Evolutionary conservation across 2,888 invertebrate genomes (phyloP), one percentile per base, ranked within the genome.

Genomic region (Caprella mutica): DNA sequence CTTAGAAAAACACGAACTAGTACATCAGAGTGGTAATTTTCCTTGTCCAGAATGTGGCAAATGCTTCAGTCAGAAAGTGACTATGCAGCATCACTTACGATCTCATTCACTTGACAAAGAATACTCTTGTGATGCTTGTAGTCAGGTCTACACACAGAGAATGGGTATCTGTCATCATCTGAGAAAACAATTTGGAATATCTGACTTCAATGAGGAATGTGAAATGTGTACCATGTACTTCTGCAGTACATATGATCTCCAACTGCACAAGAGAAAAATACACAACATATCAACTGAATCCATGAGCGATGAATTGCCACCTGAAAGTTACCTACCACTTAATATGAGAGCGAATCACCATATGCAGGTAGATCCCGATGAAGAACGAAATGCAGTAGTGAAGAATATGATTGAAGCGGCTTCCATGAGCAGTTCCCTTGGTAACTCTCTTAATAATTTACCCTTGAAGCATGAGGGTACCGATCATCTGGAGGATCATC

Each of bases 21-120:
- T 64, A 24, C 64, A 64, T 26, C 64, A 64, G 40, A 58, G 59
- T 0, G 64, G 64, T 27, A 59, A 64, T 40, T 64, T 64, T 38
- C 64, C 64, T 3, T 64, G 64, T 33, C 64, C 64, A 4, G 64
- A 64, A 33, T 64, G 64, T 40, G 64, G 64, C 14, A 64, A 64
- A 33, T 55, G 56, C 19, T 64, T 64, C 54, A 60, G 60, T 21
- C 64, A 64, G 38, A 64, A 64, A 43, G 53, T 57, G 39, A 60
- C 59, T 24, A 64, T 64, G 64, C 64, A 64, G 42, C 60, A 59
- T 19, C 64, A 64, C 40, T 54, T 64, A n/a, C 59, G 59, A 21
- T 54, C 60, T 3, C 64, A 64, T 38, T 40, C 64, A 5, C 50
- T 60, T 14, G 64, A 64, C 21, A 60, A 60, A 30, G 64, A 64